Conservation (phyloP, 2,888 invertebrate genomes). For the Bembecia ichneumoniformis region DNA sequence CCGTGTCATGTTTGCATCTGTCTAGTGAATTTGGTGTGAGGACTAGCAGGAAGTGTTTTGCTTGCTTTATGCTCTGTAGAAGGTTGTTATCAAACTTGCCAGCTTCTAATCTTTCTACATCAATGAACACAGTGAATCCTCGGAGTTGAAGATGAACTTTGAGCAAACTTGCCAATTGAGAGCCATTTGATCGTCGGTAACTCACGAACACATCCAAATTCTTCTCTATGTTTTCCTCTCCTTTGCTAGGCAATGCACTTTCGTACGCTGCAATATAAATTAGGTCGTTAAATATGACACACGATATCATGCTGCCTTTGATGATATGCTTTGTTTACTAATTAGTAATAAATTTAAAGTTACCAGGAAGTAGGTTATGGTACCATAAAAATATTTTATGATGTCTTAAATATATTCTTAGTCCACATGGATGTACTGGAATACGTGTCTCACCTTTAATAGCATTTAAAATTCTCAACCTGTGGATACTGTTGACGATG, state of each 20-base stretch:
- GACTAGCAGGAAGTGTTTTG: slow-evolving; percentile 96
- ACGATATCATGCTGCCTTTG: background rate
- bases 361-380: slow-evolving; percentile 8
- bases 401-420: too few species aligned
- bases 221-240: slow-evolving; percentile 86
- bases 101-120: slow-evolving; percentile 96
- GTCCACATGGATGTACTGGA: too few species aligned
- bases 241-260: slow-evolving; percentile 76
- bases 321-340: background rate
- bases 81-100: slow-evolving; percentile 99
- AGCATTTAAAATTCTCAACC: slow-evolving; percentile 90
- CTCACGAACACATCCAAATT: slow-evolving; percentile 98
- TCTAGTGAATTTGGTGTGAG: slow-evolving; percentile 96
- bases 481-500: slow-evolving; percentile 94
- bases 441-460: slow-evolving; percentile 75
- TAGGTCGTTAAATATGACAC: background rate
- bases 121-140: slow-evolving; percentile 97
- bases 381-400: too few species aligned
- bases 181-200: slow-evolving; percentile 97
- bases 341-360: slow-evolving; percentile 4
- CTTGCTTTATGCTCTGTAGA: slow-evolving; percentile 95
- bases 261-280: slow-evolving; percentile 69
- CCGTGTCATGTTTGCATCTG: slow-evolving; percentile 91
- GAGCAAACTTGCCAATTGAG: slow-evolving; percentile 93
- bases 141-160: slow-evolving; percentile 97